Evolutionary conservation across 2,797 vertebrate genomes (phyloP).

Genomic region (Helicolenus hilgendorfi): DNA sequence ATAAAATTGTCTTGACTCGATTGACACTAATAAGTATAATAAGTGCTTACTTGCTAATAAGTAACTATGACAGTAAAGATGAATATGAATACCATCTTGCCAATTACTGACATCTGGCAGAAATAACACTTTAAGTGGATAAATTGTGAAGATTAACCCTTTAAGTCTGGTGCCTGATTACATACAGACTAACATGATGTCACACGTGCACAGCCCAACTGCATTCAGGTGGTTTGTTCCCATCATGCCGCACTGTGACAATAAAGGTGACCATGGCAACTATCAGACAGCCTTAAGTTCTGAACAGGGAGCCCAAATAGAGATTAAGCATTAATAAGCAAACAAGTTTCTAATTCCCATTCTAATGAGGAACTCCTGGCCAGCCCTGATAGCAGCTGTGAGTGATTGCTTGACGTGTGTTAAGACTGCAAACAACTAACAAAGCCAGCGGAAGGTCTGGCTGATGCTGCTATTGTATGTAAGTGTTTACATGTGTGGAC

Average conservation of each 20-base stretch:
- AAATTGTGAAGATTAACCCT: neutral
- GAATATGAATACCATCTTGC: neutral
- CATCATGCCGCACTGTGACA: neutral
- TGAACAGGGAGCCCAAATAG: slow-evolving; percentile 3
- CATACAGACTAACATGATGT: neutral
- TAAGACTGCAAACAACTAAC: slow-evolving; percentile 38
- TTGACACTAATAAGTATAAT: neutral
- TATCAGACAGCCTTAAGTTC: neutral
- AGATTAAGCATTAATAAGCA: slow-evolving; percentile 19
- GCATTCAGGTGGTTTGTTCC: neutral
- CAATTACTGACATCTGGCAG: neutral
- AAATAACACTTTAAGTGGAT: neutral
- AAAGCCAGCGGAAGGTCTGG: neutral
- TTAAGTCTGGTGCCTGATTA: neutral
- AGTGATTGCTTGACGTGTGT: slow-evolving; percentile 1
- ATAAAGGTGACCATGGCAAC: slow-evolving; percentile 22
- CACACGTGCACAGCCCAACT: neutral
- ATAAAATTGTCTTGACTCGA: neutral
- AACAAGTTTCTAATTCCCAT: slow-evolving; percentile 41
- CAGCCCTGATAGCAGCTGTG: slow-evolving; percentile 31
- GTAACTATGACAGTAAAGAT: neutral
- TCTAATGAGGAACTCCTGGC: slow-evolving; percentile 24
- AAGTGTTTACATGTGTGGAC: slow-evolving; percentile 5
- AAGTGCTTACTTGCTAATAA: too few species aligned
- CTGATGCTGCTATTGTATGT: neutral